Percentiles rank a stretch among this genome's conserved stretches.
Evolutionary conservation across 2,888 invertebrate species (phyloP).

Genomic region (Synanthedon vespiformis): DNA sequence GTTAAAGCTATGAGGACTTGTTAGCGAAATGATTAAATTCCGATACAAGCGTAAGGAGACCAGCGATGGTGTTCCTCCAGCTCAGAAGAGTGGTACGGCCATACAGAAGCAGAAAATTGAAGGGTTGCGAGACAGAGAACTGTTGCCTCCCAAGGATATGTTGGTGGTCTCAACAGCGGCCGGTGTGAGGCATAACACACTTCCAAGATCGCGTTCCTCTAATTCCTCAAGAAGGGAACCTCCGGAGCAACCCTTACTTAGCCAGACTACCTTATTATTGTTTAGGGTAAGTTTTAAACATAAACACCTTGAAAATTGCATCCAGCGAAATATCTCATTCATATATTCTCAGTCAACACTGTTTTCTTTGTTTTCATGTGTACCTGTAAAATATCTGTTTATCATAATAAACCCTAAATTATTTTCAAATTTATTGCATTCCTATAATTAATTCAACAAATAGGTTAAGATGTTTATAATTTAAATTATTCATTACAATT

Average conservation of each 20-base stretch:
- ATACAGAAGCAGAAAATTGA: conserved; percentile 65
- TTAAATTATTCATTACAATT: too few species aligned
- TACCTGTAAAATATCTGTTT: too few species aligned
- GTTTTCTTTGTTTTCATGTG: too few species aligned
- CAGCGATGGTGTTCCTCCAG: conserved; percentile 32
- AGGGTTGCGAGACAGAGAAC: conserved; percentile 49
- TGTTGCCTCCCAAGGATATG: conserved; percentile 60
- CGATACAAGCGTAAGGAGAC: conserved; percentile 74
- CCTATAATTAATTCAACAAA: too few species aligned
- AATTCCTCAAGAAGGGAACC: conserved; percentile 35
- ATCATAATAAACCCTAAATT: too few species aligned
- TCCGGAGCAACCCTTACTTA: conserved; percentile 29
- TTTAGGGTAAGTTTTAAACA: conserved; percentile 55
- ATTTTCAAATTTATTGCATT: too few species aligned
- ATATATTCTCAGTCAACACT: neutral
- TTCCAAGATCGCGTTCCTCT: conserved; percentile 50
- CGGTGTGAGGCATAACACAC: conserved; percentile 55
- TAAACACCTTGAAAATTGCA: neutral
- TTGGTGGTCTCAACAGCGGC: conserved; percentile 47
- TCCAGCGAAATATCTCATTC: too few species aligned
- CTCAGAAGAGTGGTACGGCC: conserved; percentile 33
- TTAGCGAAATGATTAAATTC: conserved; percentile 73
- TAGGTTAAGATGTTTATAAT: too few species aligned
- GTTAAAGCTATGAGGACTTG: conserved; percentile 39
- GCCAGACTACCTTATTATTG: conserved; percentile 44